These are phyloP conservation scores for Epicampocera succincta DNA, from an alignment of 2,888 invertebrate species.

Conservation along the genomic window DNA sequence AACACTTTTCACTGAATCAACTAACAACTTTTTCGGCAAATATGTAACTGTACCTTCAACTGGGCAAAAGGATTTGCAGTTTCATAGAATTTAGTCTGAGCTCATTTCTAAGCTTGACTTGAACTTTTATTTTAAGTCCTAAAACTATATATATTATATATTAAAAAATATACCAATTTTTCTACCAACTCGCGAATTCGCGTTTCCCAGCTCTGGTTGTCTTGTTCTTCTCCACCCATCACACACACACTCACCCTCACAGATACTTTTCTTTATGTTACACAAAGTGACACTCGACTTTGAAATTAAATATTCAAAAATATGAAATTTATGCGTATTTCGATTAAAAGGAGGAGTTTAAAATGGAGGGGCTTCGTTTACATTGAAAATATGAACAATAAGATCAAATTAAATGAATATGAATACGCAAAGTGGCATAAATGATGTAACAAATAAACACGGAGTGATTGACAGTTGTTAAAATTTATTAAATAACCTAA, in stretches of 20 bases:
- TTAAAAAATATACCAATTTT: no score
- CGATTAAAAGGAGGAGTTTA: not conserved
- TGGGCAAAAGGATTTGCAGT: no score
- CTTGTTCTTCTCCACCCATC: not conserved
- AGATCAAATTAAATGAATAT: slow-evolving; percentile 43
- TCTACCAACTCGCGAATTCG: no score
- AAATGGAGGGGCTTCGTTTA: not conserved
- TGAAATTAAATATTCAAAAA: slow-evolving; percentile 61
- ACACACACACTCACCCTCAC: not conserved
- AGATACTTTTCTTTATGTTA: not conserved
- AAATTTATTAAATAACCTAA: slow-evolving; percentile 47
- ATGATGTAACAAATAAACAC: slow-evolving; percentile 47
- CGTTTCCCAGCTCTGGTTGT: not conserved
- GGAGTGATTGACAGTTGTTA: slow-evolving; percentile 61
- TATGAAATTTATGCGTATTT: slow-evolving; percentile 42
- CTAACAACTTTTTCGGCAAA: no score
- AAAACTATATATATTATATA: no score
- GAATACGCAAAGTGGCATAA: slow-evolving; percentile 58
- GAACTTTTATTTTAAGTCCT: no score
- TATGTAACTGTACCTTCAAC: no score
- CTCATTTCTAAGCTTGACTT: no score
- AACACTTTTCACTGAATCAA: no score
- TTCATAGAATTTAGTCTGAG: no score
- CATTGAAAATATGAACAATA: not conserved
- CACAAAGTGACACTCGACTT: not conserved